A percentile compares a stretch with the other conserved stretches of the same genome.
Evolutionary conservation across 2,888 invertebrate genomes (phyloP).

Genomic region (Stictocephala bisonia): DNA sequence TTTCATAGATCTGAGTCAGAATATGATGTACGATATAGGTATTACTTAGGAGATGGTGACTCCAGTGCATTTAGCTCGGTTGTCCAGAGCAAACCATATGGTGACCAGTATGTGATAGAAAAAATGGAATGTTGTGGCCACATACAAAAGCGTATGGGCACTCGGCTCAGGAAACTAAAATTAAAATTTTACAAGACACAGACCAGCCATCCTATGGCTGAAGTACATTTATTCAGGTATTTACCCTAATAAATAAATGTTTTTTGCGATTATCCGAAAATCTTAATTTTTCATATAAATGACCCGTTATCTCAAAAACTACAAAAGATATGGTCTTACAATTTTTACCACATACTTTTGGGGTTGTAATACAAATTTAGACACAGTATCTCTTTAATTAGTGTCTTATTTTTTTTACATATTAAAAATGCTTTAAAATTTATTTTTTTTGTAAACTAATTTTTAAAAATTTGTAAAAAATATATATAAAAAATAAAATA

Average conservation of each 20-base stretch:
- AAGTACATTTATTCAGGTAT: background rate
- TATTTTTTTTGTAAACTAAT: background rate
- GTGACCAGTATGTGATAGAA: constrained; percentile 8
- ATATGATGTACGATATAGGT: constrained; percentile 1
- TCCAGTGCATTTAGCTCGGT: background rate
- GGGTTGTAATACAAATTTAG: background rate
- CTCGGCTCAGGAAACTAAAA: constrained; percentile 2
- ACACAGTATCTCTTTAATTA: background rate
- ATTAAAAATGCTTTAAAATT: background rate
- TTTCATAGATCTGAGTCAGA: background rate
- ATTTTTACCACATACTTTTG: constrained; percentile 16
- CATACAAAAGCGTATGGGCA: background rate
- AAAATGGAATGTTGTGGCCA: constrained; percentile 28
- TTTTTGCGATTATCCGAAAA: background rate
- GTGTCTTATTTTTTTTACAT: constrained; percentile 5
- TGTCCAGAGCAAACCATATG: background rate
- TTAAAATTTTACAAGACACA: constrained; percentile 2
- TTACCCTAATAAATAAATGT: background rate
- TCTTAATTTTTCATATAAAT: background rate
- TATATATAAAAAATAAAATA: background rate
- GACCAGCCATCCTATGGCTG: constrained; percentile 28
- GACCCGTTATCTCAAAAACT: constrained; percentile 2
- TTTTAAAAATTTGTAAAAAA: background rate
- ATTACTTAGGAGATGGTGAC: constrained; percentile 21
- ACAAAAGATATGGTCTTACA: background rate